Conservation (phyloP, 1,140 invertebrate species). For the Himalopsyche phryganea region DNA sequence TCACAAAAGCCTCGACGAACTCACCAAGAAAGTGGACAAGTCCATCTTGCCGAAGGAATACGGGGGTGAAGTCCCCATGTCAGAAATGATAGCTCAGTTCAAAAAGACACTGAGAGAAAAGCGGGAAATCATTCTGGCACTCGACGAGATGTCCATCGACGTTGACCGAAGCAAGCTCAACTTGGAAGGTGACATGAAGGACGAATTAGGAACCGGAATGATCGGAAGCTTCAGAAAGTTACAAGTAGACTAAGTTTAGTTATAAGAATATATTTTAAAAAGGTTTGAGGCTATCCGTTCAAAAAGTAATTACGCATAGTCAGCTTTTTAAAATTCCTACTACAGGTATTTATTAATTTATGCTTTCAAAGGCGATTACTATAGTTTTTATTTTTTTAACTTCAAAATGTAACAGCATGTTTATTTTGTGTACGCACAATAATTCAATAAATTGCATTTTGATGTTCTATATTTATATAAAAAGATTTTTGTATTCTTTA, state of each 20-base stretch:
- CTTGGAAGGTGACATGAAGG: conserved; percentile 60
- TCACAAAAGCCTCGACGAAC: conserved; percentile 65
- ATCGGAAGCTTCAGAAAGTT: conserved; percentile 77
- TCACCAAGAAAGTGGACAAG: conserved; percentile 65
- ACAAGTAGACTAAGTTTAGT: conserved; percentile 66
- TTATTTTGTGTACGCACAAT: too few relatives aligned
- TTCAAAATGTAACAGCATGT: too few relatives aligned
- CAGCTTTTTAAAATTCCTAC: too few relatives aligned
- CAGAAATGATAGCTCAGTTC: conserved; percentile 74
- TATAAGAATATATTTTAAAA: too few relatives aligned
- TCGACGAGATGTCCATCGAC: conserved; percentile 78
- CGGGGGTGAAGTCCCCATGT: conserved; percentile 72
- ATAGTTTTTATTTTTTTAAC: too few relatives aligned
- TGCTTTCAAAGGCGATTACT: too few relatives aligned
- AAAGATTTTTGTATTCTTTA: too few relatives aligned
- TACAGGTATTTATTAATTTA: too few relatives aligned
- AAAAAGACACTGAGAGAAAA: conserved; percentile 64
- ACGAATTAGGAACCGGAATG: conserved; percentile 63
- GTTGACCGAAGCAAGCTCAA: conserved; percentile 59
- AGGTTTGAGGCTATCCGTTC: too few relatives aligned
- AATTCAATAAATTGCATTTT: too few relatives aligned
- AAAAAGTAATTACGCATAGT: too few relatives aligned
- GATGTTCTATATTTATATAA: too few relatives aligned
- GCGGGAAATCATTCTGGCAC: conserved; percentile 62
- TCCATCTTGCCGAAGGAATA: conserved; percentile 82